phyloP scores from a whole-genome alignment of 2,113 vertebrate species.

The Dermatemys mawii region DNA sequence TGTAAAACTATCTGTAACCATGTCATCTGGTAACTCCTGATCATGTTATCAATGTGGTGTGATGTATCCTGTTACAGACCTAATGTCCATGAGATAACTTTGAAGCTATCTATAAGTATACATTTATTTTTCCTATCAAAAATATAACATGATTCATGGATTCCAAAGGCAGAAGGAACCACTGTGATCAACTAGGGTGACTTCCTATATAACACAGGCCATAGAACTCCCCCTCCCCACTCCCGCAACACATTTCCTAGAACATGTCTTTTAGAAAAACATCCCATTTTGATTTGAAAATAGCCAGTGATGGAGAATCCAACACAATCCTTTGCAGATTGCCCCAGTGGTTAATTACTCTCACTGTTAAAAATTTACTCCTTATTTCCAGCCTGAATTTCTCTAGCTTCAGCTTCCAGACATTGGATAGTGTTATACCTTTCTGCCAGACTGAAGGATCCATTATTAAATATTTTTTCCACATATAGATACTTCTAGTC shows the following conservation, averaged over 20 bases:
- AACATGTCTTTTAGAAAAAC: neutral
- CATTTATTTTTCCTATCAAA: neutral
- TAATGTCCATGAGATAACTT: neutral
- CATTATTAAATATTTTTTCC: neutral
- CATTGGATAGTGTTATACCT: neutral
- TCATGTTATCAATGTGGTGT: neutral
- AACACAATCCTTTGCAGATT: neutral
- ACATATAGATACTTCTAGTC: neutral
- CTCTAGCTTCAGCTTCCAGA: neutral
- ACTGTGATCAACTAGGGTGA: neutral
- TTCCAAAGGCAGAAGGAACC: too few relatives aligned
- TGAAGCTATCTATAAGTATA: neutral
- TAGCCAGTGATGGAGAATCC: neutral
- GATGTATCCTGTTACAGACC: neutral
- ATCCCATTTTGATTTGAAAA: neutral
- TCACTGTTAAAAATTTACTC: neutral
- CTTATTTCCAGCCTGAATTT: neutral
- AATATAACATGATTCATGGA: neutral
- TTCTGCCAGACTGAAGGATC: neutral
- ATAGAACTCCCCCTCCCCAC: neutral
- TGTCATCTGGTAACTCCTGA: neutral
- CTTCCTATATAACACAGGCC: neutral
- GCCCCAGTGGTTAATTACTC: neutral
- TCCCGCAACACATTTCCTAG: neutral
- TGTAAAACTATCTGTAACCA: neutral